phyloP scores from a whole-genome alignment of 2,888 invertebrate species.

The Drosophila paranaensis region DNA sequence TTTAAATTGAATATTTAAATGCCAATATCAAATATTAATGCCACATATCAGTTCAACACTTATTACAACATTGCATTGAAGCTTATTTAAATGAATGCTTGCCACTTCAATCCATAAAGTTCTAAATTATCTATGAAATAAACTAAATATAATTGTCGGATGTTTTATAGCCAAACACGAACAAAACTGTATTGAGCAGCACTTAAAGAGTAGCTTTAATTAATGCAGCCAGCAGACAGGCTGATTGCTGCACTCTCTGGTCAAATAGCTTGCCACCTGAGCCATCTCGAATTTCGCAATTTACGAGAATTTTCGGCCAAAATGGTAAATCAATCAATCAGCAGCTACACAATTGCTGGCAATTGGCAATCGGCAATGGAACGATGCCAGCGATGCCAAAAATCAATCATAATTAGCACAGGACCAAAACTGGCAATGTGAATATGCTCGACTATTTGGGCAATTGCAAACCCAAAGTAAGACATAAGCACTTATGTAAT shows the following conservation, averaged over 20 bases:
- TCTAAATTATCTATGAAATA: background rate
- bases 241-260: conserved; percentile 6
- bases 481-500: conserved; percentile 79
- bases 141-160: conserved; percentile 13
- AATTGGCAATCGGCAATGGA: conserved; percentile 14
- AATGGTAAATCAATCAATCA: conserved; percentile 48
- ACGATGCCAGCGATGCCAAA: background rate
- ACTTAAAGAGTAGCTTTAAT: conserved; percentile 27
- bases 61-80: background rate
- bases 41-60: background rate
- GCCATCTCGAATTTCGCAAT: conserved; percentile 3
- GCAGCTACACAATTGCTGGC: conserved; percentile 33
- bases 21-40: background rate
- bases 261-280: background rate
- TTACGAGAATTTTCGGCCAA: conserved; percentile 18
- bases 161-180: conserved; percentile 17
- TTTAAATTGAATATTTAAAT: background rate
- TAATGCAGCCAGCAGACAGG: conserved; percentile 24
- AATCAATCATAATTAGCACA: conserved; percentile 18
- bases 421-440: conserved; percentile 1
- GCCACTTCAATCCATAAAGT: background rate
- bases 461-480: conserved; percentile 52
- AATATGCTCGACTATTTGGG: background rate
- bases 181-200: conserved; percentile 20
- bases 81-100: background rate